Evolutionary conservation across 2,888 invertebrate species (phyloP), one percentile per base, ranked within the genome.

Genomic region (Alcis repandata): DNA sequence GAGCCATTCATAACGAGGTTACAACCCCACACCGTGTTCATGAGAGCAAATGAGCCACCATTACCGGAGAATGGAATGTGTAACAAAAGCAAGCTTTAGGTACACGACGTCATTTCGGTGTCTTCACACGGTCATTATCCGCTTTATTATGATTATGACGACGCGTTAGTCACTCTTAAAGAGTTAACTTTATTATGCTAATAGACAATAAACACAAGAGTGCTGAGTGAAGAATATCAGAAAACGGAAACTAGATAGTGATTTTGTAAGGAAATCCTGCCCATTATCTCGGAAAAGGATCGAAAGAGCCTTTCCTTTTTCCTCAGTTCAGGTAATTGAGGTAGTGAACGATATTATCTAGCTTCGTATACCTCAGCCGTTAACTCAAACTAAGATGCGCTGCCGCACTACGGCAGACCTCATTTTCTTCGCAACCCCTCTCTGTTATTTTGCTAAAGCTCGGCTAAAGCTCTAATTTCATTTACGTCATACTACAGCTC

Each of bases 131-230:
- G 51, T 67, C 49, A 54, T 59, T 61, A 66, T 65, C 73, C 66
- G 68, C 72, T 73, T 70, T 74, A 77, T 73, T 74, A 78, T 72
- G 73, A 70, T 76, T 79, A 83, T 79, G 75, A 76, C 67, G 54
- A 45, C 59, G 70, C 72, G 67, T 72, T 78, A 80, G 75, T 75
- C 67, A 62, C 61, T 73, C 59, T 69, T 75, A 75, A 76, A 78
- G 76, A 72, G 74, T 53, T 46, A 53, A 45, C 60, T 52, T 60
- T 52, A 53, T 60, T 38, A 59, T 32, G 27, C 45, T 59, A 59
- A 59, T 59, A 59, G 40, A 59, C 59, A 49, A 32, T 45, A 52
- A 53, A 53, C 38, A 60, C 13, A 40, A 36, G 17, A 41, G 43
- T 17, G 36, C 53, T 45, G 52, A 58, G 41, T 46, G 33, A 1